Percentiles rank a stretch among this genome's conserved stretches.
Evolutionary conservation across 2,113 vertebrate species (phyloP).

Genomic region (Pelecanus crispus): DNA sequence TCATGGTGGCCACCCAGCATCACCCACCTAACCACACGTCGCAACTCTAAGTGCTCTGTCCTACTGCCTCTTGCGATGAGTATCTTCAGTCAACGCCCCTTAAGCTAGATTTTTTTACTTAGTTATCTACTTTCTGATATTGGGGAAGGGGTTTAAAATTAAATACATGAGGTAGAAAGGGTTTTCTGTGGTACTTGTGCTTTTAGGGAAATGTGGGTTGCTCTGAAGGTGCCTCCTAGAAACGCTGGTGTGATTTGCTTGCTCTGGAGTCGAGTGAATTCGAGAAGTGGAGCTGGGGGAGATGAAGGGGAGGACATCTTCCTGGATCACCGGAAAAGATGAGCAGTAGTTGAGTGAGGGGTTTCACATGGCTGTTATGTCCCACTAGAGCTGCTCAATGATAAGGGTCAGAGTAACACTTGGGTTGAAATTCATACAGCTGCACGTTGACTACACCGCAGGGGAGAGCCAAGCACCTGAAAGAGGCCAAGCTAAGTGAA

Average conservation of each 20-base stretch:
- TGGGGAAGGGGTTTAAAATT: background rate
- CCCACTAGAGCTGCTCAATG: background rate
- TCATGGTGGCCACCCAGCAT: background rate
- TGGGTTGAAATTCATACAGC: rapidly evolving
- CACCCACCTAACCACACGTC: too few species aligned
- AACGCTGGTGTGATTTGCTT: background rate
- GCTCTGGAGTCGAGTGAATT: rapidly evolving
- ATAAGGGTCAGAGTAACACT: too few species aligned
- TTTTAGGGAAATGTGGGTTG: background rate
- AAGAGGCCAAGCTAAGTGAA: background rate
- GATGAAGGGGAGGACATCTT: background rate
- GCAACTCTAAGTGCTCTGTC: too few species aligned
- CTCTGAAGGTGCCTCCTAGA: background rate
- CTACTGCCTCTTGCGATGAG: too few species aligned
- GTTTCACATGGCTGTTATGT: rapidly evolving
- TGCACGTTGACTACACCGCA: too few species aligned
- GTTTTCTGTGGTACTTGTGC: background rate
- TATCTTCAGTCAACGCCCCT: background rate
- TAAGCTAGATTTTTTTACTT: background rate
- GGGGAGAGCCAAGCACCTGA: background rate
- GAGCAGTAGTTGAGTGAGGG: background rate
- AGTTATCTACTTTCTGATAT: background rate
- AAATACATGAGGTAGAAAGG: background rate
- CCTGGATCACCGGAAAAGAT: too few species aligned
- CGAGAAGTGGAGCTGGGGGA: rapidly evolving